A percentile compares a stretch with the other conserved stretches of the same genome.
Evolutionary conservation across 1,140 invertebrate genomes (phyloP).

Genomic region (Palaemon carinicauda): DNA sequence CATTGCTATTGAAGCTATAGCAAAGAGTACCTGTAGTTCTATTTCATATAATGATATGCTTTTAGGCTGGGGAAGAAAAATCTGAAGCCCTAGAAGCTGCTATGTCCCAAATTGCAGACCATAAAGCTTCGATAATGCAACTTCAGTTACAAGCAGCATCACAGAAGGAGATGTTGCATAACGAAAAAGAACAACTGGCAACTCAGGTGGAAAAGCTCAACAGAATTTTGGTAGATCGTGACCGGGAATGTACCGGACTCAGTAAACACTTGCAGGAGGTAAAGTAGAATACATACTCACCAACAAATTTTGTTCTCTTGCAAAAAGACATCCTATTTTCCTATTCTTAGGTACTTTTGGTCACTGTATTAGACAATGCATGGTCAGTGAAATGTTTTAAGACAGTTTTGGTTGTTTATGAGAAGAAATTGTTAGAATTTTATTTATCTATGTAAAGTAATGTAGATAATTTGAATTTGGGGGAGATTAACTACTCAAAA

Average conservation of each 20-base stretch:
- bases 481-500: no score
- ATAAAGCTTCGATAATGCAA: not conserved
- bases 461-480: no score
- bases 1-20: not conserved
- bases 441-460: no score
- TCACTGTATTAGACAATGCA: no score
- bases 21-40: no score
- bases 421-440: no score
- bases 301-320: no score
- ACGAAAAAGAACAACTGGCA: not conserved
- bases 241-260: not conserved
- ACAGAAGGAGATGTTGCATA: constrained; percentile 5
- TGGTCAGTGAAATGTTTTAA: no score
- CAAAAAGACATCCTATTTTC: no score
- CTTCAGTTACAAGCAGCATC: constrained; percentile 12
- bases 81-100: constrained; percentile 7
- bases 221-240: not conserved
- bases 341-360: no score
- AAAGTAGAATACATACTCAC: not conserved
- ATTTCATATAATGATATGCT: not conserved
- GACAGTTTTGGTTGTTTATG: no score
- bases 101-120: not conserved
- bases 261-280: constrained; percentile 7
- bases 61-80: constrained; percentile 21
- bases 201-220: not conserved